Percentiles rank a stretch among this genome's conserved stretches.
Evolutionary conservation across 2,888 invertebrate species (phyloP).

Genomic region (Chalcis sispes): DNA sequence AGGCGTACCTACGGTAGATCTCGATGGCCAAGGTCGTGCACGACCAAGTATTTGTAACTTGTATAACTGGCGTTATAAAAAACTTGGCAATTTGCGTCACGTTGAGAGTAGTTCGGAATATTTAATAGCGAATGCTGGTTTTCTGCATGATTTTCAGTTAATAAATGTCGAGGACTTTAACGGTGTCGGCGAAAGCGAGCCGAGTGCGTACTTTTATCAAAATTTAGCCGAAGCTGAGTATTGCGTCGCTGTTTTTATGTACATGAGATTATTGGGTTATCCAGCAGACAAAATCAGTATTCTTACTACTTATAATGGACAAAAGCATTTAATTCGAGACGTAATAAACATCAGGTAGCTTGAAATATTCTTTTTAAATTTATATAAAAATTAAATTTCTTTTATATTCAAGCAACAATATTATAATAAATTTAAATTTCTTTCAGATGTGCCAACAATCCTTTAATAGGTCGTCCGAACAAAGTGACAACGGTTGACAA

Average conservation of each 20-base stretch:
- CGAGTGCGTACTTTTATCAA: slow-evolving; percentile 99
- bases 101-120: slow-evolving; percentile 91
- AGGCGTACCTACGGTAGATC: slow-evolving; percentile 97
- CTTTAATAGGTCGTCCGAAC: slow-evolving; percentile 93
- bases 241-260: slow-evolving; percentile 98
- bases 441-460: slow-evolving; percentile 92
- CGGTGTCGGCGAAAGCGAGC: slow-evolving; percentile 97
- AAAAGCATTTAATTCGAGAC: slow-evolving; percentile 97
- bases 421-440: background rate
- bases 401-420: background rate
- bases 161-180: slow-evolving; percentile 98
- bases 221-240: slow-evolving; percentile 95
- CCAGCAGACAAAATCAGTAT: slow-evolving; percentile 98
- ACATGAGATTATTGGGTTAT: slow-evolving; percentile 97
- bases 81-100: slow-evolving; percentile 95
- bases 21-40: slow-evolving; percentile 98
- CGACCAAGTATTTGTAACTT: slow-evolving; percentile 93
- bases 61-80: slow-evolving; percentile 98
- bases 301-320: slow-evolving; percentile 99
- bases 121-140: slow-evolving; percentile 93
- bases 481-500: slow-evolving; percentile 98
- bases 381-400: background rate
- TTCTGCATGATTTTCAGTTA: slow-evolving; percentile 94
- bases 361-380: background rate
- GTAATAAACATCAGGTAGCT: slow-evolving; percentile 88